Percentiles rank a stretch among this genome's conserved stretches.
phyloP scores from a whole-genome alignment of 2,113 vertebrate genomes.

The Hemibagrus wyckioides region DNA sequence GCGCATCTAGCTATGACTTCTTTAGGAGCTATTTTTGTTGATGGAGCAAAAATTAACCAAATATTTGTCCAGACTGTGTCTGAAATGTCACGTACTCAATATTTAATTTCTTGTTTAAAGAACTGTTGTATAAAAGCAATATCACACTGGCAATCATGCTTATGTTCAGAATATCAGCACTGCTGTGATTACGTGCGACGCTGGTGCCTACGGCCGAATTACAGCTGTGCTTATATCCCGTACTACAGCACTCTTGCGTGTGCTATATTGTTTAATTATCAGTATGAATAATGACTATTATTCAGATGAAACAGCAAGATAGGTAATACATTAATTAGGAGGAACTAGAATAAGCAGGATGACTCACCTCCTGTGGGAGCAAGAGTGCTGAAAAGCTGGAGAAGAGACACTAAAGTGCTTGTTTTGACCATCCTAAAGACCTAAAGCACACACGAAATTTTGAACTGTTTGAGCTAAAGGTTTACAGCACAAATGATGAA shows the following conservation, averaged over 20 bases:
- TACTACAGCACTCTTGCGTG: not conserved
- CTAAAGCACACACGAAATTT: conserved; percentile 33
- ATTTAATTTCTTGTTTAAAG: not conserved
- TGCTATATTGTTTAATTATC: not conserved
- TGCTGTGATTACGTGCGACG: not conserved
- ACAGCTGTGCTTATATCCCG: not conserved
- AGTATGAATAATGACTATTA: not conserved
- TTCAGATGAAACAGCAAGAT: not conserved
- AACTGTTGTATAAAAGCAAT: not conserved
- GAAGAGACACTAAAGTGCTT: conserved; percentile 71
- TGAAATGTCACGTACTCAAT: not conserved
- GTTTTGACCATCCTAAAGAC: conserved; percentile 73
- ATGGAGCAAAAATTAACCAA: not conserved
- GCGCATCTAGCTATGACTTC: not conserved
- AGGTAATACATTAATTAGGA: not conserved
- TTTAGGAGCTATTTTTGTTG: not conserved
- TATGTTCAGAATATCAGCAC: not conserved
- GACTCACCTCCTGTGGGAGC: conserved; percentile 65
- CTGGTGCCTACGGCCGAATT: not conserved
- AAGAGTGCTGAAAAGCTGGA: conserved; percentile 71
- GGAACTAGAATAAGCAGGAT: not conserved
- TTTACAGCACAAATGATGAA: not conserved
- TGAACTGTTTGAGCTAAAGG: not conserved
- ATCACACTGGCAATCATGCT: not conserved
- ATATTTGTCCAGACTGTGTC: not conserved